Percentiles rank a stretch among this genome's conserved stretches.
Evolutionary conservation across 53 echinoderm and acorn worm species (phyloP).

Genomic region (Arbacia lixula): DNA sequence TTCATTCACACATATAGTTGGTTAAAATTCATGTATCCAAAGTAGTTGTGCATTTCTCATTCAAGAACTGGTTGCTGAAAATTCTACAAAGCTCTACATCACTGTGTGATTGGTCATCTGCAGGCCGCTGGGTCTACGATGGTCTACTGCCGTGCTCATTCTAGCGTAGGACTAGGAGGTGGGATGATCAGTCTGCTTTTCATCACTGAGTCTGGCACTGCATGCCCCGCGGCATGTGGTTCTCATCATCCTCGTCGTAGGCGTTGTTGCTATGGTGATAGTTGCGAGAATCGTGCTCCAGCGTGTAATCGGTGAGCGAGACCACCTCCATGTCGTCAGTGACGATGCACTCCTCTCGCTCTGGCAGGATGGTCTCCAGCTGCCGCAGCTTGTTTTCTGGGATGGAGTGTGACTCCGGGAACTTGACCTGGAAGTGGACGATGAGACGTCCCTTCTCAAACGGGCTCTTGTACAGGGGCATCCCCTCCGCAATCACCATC

Average conservation of each 20-base stretch:
- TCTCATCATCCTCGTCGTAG: slow-evolving; percentile 82
- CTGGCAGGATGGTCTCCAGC: slow-evolving; percentile 77
- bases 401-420: slow-evolving; percentile 69
- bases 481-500: slow-evolving; percentile 81
- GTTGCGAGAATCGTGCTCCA: slow-evolving; percentile 48
- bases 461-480: slow-evolving; percentile 83
- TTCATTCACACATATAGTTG: no score
- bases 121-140: no score
- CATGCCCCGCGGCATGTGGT: slow-evolving; percentile 66
- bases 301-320: slow-evolving; percentile 60
- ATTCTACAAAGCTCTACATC: no score
- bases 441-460: slow-evolving; percentile 92
- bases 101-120: no score
- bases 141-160: no score
- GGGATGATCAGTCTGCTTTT: background rate
- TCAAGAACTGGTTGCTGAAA: no score
- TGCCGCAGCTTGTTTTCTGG: slow-evolving; percentile 50
- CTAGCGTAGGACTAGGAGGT: no score
- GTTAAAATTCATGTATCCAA: no score
- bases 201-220: slow-evolving; percentile 93
- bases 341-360: slow-evolving; percentile 71
- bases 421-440: slow-evolving; percentile 87
- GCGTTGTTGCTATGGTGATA: slow-evolving; percentile 48
- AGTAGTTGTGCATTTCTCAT: no score
- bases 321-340: slow-evolving; percentile 84